Conservation (phyloP, 2,888 invertebrate genomes). For the Drosophila bunnanda region DNA sequence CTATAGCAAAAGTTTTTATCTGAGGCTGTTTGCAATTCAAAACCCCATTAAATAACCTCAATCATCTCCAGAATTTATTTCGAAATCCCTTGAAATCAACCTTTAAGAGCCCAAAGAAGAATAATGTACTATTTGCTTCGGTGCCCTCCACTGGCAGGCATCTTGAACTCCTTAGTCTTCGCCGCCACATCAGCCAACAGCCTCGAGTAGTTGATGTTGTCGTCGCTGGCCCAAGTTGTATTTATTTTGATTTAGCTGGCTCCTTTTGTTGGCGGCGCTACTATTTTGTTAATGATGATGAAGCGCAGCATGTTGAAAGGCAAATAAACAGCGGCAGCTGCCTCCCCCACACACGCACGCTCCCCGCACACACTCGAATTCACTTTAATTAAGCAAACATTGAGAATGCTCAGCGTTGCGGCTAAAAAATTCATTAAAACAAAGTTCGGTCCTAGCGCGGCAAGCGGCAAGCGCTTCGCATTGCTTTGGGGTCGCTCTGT, state of each 20-base stretch:
- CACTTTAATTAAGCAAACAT: conserved; percentile 77
- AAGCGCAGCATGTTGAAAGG: conserved; percentile 76
- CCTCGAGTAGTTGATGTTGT: conserved; percentile 24
- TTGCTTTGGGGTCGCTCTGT: conserved; percentile 19
- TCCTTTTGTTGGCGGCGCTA: conserved; percentile 41
- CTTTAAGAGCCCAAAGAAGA: background rate
- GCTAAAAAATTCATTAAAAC: conserved; percentile 75
- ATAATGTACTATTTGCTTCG: conserved; percentile 6
- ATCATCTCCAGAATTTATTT: background rate
- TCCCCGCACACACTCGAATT: conserved; percentile 23
- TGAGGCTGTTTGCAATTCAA: background rate
- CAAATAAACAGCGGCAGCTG: conserved; percentile 66
- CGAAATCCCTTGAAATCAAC: background rate
- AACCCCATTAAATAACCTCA: background rate
- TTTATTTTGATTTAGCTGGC: conserved; percentile 72
- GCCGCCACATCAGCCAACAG: conserved; percentile 29
- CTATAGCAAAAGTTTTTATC: background rate
- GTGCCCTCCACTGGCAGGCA: background rate
- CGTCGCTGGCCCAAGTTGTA: conserved; percentile 45
- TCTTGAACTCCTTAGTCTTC: conserved; percentile 25
- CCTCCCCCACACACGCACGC: conserved; percentile 13
- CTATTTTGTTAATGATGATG: conserved; percentile 76
- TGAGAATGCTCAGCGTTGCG: conserved; percentile 60
- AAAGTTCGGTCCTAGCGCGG: conserved; percentile 44
- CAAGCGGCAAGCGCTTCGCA: conserved; percentile 42